Evolutionary conservation across 2,113 vertebrate species (phyloP), one percentile per base, ranked within the genome.

Genomic region (Mellivora capensis): DNA sequence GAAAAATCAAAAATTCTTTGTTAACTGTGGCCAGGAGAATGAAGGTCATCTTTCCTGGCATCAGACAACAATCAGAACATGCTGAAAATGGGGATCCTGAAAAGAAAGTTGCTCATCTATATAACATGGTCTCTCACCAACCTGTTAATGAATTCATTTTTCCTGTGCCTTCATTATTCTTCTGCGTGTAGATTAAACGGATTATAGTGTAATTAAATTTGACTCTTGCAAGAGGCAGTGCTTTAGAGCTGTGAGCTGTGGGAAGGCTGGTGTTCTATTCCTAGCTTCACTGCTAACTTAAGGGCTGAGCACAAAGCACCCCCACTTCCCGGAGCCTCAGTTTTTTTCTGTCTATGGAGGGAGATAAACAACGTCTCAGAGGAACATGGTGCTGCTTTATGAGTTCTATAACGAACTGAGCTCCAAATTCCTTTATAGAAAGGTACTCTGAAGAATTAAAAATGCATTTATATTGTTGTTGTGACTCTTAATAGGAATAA

Each of bases 121-220:
- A 25, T 94, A 90, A 90, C 15, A 39, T 10, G 44, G 54, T 93
- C 83, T 91, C 71, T 62, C 25, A 91, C 71, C 86, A 93, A 85
- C 84, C 44, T 93, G 93, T 54, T 97, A 96, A 97, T 97, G 91
- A 97, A 94, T 91, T 87, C 49, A 61, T 77, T 97, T 96, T 81
- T 59, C 42, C 80, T 97, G 74, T 6, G 44, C 83, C 76, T 54
- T 97, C 52, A 3, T 96, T 91, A 93, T 96, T 85, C 84, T 92
- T 95, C 80, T 11, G 4, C 34, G 64, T 87, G 89, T 91, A 96
- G 97, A 97, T 98, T 97, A 97, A 97, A 72, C 0, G 64, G 96
- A 97, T 97, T 98, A 98, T 71, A 76, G 31, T 80, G 52, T 96
- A 96, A 98, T 98, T 98, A 98, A 97, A 96, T 90, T 90, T 47